Conservation (phyloP, 2,113 vertebrate species). For the Eolophus roseicapilla region DNA sequence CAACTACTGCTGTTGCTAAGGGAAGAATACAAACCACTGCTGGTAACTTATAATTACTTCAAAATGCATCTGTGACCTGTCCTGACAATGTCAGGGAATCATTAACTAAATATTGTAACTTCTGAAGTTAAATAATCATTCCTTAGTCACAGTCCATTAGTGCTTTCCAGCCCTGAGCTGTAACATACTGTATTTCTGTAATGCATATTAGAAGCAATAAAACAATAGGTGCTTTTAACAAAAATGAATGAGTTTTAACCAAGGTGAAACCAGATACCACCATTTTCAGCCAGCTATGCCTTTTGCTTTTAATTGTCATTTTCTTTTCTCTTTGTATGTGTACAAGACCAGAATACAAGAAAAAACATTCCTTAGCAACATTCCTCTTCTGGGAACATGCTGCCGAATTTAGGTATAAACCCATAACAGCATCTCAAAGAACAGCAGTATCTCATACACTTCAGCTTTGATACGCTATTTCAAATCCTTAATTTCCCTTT, state of each 20-base stretch:
- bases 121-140: neutral
- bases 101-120: neutral
- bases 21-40: neutral
- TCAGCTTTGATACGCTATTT: neutral
- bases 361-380: conserved; percentile 25
- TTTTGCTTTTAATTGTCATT: conserved; percentile 5
- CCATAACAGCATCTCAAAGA: neutral
- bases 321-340: neutral
- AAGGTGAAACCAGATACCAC: conserved; percentile 6
- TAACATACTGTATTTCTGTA: neutral
- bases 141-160: neutral
- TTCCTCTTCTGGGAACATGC: neutral
- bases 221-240: neutral
- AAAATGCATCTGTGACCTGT: neutral
- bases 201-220: neutral
- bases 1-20: neutral
- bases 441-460: neutral
- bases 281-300: neutral
- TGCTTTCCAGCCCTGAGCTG: neutral
- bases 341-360: conserved; percentile 9
- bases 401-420: conserved; percentile 15
- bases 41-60: neutral
- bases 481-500: conserved; percentile 54
- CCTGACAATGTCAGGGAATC: neutral
- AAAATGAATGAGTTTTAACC: neutral